phyloP scores from a whole-genome alignment of 2,888 invertebrate genomes.

The Polymixis flavicincta region DNA sequence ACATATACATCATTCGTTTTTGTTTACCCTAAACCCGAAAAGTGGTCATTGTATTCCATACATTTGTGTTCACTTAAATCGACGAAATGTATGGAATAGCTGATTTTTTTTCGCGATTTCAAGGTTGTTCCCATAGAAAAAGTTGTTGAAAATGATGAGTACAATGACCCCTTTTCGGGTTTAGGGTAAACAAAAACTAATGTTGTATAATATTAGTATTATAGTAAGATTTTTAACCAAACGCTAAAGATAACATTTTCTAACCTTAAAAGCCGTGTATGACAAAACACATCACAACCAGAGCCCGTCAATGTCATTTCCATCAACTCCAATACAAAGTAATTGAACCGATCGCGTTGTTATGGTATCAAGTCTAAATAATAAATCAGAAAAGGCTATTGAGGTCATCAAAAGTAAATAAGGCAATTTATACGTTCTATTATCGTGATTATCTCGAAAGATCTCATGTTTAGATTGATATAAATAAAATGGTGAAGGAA shows the following conservation, averaged over 20 bases:
- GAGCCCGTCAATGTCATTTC: slow-evolving; percentile 42
- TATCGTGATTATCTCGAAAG: slow-evolving; percentile 8
- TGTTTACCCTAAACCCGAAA: too few relatives aligned
- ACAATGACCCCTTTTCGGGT: too few relatives aligned
- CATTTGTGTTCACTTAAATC: too few relatives aligned
- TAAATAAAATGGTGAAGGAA: not conserved
- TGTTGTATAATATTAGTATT: too few relatives aligned
- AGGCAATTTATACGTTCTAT: slow-evolving; percentile 27
- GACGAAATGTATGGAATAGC: too few relatives aligned
- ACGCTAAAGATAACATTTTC: not conserved
- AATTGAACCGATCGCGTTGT: slow-evolving; percentile 25
- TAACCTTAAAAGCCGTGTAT: not conserved
- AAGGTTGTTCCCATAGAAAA: too few relatives aligned
- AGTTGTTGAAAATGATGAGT: too few relatives aligned
- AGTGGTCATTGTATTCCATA: too few relatives aligned
- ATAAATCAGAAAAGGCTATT: slow-evolving; percentile 41
- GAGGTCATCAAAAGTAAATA: slow-evolving; percentile 33
- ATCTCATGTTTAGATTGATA: not conserved
- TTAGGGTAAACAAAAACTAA: too few relatives aligned
- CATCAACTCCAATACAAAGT: slow-evolving; percentile 42
- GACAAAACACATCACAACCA: not conserved
- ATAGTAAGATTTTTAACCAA: not conserved
- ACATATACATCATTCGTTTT: too few relatives aligned
- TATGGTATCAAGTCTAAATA: slow-evolving; percentile 23
- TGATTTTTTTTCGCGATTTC: too few relatives aligned